Evolutionary conservation across 2,888 invertebrate genomes (phyloP).

Genomic region (Drosophila hamatofila): DNA sequence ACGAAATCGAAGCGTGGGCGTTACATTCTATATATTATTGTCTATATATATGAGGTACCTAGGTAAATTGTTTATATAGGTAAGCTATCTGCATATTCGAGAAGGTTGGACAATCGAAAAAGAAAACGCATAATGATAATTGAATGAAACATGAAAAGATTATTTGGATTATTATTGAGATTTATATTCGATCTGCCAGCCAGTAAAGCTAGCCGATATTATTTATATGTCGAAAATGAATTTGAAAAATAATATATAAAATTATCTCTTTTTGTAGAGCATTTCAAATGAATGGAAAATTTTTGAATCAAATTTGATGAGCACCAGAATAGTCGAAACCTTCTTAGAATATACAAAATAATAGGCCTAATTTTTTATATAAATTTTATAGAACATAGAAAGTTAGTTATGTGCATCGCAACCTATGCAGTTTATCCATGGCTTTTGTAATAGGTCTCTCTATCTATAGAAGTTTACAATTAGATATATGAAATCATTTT

Average conservation of each 20-base stretch:
- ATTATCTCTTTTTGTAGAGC: background rate
- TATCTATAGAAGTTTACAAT: background rate
- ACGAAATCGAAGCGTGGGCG: constrained; percentile 33
- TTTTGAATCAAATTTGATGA: background rate
- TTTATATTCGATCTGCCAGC: constrained; percentile 21
- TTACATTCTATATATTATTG: constrained; percentile 4
- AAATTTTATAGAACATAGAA: no score
- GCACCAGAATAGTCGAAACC: background rate
- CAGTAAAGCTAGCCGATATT: constrained; percentile 21
- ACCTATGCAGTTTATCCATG: no score
- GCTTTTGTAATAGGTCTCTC: no score
- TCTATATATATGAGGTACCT: constrained; percentile 18
- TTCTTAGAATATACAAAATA: background rate
- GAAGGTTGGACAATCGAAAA: constrained; percentile 7
- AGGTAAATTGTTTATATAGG: constrained; percentile 25
- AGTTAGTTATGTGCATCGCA: no score
- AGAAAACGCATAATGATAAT: constrained; percentile 22
- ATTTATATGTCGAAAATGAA: constrained; percentile 13
- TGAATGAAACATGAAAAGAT: constrained; percentile 31
- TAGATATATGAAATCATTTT: background rate
- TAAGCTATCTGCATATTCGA: constrained; percentile 27
- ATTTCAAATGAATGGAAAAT: background rate
- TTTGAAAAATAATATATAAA: constrained; percentile 4
- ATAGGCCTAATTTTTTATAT: background rate
- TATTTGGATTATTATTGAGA: constrained; percentile 20